Base-by-base conservation (phyloP, 2,113 vertebrate genomes). In the Carassius auratus region DNA sequence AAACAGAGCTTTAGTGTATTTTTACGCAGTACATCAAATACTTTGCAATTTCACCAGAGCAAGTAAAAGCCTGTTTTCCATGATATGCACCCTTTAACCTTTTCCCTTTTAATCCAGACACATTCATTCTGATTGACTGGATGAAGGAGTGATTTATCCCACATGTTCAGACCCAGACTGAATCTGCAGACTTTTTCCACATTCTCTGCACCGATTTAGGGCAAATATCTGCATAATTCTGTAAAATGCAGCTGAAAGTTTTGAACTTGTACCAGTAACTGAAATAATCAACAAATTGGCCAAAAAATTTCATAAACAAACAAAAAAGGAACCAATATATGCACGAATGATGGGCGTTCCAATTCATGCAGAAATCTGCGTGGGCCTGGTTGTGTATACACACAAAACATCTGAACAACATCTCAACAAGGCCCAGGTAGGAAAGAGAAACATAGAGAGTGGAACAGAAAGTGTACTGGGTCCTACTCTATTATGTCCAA, bases 81-180 rank as follows among this genome's bases (percentile, higher is more conserved):
- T 21, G 4, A 71, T 38, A 45, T 73, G 6, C 69, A 73, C 45
- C 38, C 69, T 42, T 42, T 73, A 73, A 73, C 36, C 36, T 45
- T 73, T 79, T 79, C 36, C 57, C 23, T 79, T 79, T 62, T 23
- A 62, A 62, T 79, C 55, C 76, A 62, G 76, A 42, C 33, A 45
- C 76, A 59, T 78, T 78, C 19, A 78, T 78, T 78, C 52, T n/a
- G 21, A 8, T 10, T 15, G 21, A 79, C 36, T 42, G 19, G 21
- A 62, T 79, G 76, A 79, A 79, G 13, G 12, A 42, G 36, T 61
- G 57, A 79, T 42, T 36, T 42, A n/a, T 10, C 62, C 38, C 76
- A 15, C 36, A 10, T 26, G n/a, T 48, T 26, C 10, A 74, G 38
- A 6, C 21, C 71, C 33, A 71, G 33, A 69, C 33, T 42, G 19